A percentile compares a stretch with the other conserved stretches of the same genome.
Conservation (phyloP, 2,797 vertebrate genomes). For the Acanthis flammea region DNA sequence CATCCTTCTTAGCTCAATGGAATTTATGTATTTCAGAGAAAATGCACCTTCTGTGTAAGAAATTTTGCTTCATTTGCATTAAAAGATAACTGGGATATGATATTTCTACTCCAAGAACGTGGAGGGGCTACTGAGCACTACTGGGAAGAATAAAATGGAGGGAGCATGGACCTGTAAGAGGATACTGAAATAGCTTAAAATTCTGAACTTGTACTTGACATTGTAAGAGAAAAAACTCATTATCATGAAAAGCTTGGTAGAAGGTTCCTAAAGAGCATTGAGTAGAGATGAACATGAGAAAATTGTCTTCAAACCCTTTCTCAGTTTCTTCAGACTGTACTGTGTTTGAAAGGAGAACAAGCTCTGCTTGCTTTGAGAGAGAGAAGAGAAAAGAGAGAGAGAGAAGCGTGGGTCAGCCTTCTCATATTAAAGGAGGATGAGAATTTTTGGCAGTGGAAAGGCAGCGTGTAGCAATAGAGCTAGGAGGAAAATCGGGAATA, state of each 20-base stretch:
- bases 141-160: background rate
- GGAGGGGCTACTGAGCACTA: background rate
- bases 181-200: background rate
- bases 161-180: background rate
- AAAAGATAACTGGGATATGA: background rate
- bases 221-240: background rate
- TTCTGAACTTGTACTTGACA: background rate
- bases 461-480: background rate
- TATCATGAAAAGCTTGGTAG: background rate
- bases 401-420: background rate
- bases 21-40: background rate
- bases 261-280: background rate
- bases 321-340: background rate
- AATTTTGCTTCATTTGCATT: background rate
- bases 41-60: background rate
- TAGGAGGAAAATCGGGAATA: background rate
- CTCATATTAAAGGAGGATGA: background rate
- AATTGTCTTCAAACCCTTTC: background rate
- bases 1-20: background rate
- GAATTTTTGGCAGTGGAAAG: background rate
- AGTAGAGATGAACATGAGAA: background rate
- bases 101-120: background rate
- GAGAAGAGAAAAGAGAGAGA: background rate
- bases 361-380: background rate
- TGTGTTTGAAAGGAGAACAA: background rate